phyloP scores from a whole-genome alignment of 2,113 vertebrate genomes.

The Corythornis cristatus region DNA sequence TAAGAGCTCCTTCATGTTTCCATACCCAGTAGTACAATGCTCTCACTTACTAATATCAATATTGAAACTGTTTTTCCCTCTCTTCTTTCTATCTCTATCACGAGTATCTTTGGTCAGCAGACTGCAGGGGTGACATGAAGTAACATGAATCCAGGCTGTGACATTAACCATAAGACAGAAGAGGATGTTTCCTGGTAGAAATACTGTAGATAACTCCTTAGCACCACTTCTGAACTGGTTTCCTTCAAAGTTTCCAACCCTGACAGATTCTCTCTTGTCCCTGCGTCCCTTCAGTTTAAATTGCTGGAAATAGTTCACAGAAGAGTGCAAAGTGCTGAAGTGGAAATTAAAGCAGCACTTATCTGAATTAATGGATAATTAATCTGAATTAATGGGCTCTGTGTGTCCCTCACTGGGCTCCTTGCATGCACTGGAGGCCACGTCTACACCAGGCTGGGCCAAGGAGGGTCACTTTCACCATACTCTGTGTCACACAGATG shows the following conservation, averaged over 20 bases:
- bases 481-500: background rate
- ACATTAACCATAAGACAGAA: accelerated
- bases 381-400: background rate
- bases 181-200: background rate
- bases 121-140: background rate
- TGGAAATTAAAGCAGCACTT: background rate
- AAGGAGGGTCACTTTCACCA: accelerated
- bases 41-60: background rate
- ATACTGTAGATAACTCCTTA: background rate
- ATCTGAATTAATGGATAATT: background rate
- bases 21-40: background rate
- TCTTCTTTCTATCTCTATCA: background rate
- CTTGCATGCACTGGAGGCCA: background rate
- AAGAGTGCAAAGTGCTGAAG: background rate
- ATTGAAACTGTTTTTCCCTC: background rate
- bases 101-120: background rate
- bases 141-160: background rate
- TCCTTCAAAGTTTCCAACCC: background rate
- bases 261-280: background rate
- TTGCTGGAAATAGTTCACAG: background rate
- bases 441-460: background rate
- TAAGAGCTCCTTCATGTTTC: background rate
- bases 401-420: background rate
- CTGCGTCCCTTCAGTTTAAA: background rate
- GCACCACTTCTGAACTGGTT: background rate